Percentiles rank a stretch among this genome's conserved stretches.
phyloP scores from a whole-genome alignment of 2,113 vertebrate genomes.

The Ochotona curzoniae region DNA sequence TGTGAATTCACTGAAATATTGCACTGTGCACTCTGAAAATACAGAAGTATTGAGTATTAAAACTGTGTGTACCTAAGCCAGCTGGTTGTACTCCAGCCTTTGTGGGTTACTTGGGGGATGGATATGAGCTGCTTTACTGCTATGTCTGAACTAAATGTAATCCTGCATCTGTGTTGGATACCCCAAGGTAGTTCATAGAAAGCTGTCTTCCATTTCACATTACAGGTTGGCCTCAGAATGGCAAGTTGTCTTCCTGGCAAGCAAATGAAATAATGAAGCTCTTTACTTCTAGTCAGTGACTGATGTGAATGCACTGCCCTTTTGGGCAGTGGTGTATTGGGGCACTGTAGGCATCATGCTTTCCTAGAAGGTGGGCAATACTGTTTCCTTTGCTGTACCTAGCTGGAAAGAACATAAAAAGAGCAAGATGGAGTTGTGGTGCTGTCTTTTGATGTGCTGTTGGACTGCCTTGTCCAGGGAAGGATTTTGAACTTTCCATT shows the following conservation, averaged over 20 bases:
- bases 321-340: not conserved
- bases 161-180: not conserved
- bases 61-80: not conserved
- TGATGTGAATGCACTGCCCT: rapidly evolving
- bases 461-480: constrained; percentile 42
- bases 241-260: not conserved
- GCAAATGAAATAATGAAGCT: rapidly evolving
- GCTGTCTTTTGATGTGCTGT: constrained; percentile 74
- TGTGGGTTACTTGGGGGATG: not conserved
- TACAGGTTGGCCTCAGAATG: not conserved
- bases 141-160: not conserved
- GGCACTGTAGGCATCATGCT: not conserved
- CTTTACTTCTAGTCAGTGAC: not conserved
- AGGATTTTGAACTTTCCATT: constrained; percentile 65
- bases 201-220: not conserved
- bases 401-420: not conserved
- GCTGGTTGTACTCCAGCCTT: not conserved
- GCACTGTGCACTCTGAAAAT: too few species aligned
- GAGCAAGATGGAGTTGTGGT: not conserved
- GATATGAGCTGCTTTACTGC: not conserved
- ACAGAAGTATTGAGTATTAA: not conserved
- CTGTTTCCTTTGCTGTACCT: not conserved
- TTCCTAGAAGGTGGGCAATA: constrained; percentile 46
- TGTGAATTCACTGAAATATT: too few species aligned
- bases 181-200: not conserved